Evolutionary conservation across 92 coral and sea anemone genomes (phyloP).

Genomic region (Epizoanthus rinbou): DNA sequence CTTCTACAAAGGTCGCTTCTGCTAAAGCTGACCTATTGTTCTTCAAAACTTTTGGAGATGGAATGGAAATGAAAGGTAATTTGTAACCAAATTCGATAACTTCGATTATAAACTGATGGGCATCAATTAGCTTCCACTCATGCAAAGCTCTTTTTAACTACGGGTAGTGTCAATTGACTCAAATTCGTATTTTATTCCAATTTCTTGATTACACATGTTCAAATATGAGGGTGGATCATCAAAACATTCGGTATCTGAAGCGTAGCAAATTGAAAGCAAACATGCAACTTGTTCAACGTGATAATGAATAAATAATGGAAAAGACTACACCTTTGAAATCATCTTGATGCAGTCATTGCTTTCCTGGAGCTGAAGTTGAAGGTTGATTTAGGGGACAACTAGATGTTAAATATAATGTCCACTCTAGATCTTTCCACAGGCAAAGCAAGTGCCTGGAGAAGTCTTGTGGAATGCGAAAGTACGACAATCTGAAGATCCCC

Average conservation of each 20-base stretch:
- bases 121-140: neutral
- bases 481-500: too few species aligned
- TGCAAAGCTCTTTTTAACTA: neutral
- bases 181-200: neutral
- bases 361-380: conserved; percentile 12
- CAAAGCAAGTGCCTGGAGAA: conserved; percentile 10
- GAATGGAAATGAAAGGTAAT: neutral
- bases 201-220: neutral
- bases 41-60: neutral
- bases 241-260: neutral
- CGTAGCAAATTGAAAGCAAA: neutral
- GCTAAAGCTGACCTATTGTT: conserved; percentile 15
- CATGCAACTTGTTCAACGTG: neutral
- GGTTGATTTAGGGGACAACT: conserved; percentile 10
- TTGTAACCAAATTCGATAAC: neutral
- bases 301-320: neutral
- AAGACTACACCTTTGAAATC: neutral
- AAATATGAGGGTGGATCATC: neutral
- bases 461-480: too few species aligned
- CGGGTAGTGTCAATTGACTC: neutral
- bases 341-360: neutral
- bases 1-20: conserved; percentile 13
- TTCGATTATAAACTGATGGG: conserved; percentile 2
- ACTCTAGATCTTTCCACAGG: conserved; percentile 32
- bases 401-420: conserved; percentile 42